These are phyloP conservation scores for Sarcophaga peregrina DNA, from an alignment of 1,140 invertebrate genomes.

Conservation along the genomic window DNA sequence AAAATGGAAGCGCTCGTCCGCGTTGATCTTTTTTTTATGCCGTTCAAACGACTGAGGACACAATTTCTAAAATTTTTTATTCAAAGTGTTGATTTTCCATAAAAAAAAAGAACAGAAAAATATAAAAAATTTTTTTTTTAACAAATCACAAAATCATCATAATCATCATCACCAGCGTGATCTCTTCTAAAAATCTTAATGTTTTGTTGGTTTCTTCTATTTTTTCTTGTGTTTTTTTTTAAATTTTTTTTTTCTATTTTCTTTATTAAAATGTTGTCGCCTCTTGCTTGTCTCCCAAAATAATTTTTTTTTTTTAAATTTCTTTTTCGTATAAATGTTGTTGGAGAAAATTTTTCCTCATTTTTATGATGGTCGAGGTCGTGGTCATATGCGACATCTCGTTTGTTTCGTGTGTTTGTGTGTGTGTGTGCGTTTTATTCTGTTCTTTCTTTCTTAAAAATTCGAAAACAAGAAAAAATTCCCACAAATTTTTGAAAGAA, in stretches of 20 bases:
- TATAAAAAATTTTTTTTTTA: too few species aligned
- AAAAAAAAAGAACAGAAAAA: slow-evolving; percentile 28
- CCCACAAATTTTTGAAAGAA: not conserved
- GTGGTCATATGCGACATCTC: slow-evolving; percentile 36
- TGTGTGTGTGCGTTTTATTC: not conserved
- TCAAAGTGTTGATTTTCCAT: slow-evolving; percentile 37
- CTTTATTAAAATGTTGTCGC: not conserved
- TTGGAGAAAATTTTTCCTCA: slow-evolving; percentile 39
- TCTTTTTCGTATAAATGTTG: not conserved
- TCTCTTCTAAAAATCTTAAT: too few species aligned
- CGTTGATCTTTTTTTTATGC: slow-evolving; percentile 39
- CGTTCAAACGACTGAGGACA: slow-evolving; percentile 34
- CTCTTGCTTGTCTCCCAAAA: not conserved
- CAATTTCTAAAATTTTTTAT: slow-evolving; percentile 36
- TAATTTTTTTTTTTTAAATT: not conserved
- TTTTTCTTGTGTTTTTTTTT: slow-evolving; percentile 4
- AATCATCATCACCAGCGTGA: too few species aligned
- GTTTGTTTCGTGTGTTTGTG: slow-evolving; percentile 24
- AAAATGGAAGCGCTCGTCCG: not conserved
- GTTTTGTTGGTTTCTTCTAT: not conserved
- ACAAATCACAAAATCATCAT: slow-evolving; percentile 18
- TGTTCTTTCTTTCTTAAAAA: not conserved
- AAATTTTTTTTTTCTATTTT: too few species aligned
- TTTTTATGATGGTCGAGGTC: slow-evolving; percentile 37
- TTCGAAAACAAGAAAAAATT: slow-evolving; percentile 23